Base-by-base conservation (phyloP, 2,113 vertebrate species). In the Brachirus orientalis region DNA sequence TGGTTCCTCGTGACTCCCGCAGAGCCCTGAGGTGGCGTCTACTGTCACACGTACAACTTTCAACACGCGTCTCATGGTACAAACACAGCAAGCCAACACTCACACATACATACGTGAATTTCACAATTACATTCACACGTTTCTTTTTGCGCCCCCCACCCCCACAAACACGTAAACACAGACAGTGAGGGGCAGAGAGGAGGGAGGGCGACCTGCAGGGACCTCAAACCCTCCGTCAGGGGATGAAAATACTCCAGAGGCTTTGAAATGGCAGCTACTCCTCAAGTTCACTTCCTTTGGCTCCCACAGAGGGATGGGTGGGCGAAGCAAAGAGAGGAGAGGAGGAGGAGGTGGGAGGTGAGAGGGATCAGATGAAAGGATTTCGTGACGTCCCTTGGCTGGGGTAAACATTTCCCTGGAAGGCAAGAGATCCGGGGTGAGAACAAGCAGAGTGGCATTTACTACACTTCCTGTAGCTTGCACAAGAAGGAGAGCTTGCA, bases 281-380 rank as follows among this genome's bases (percentile, higher is more conserved):
- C 85, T 88, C 80, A 63, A 75, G 83, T 86, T 86, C 76, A 86
- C 77, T 62, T 58, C 76, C 52, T 57, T 79, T 20, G 9, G 59
- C 68, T 73, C 74, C 64, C 69, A 63, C 77, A 77, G 79, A 59
- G 51, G 69, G 10, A 47, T 41, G 59, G 53, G 18, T 37, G 56
- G 48, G 59, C 17, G 54, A 46, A 4, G 17, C 5, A 3, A 19
- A 13, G 46, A 12, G 8, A n/a, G 51, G 51, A 6, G 51, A 22
- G 51, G 1, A 13, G 51, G 51, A 20, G 7, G 51, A 17, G 14
- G 10, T 7, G 7, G 8, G 11, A 14, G 8, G 17, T 19, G 33
- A n/a, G n/a, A n/a, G 55, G 56, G 8, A 22, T 94, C 91, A 94
- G 90, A 93, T 93, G 89, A 94, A 94, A 83, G 92, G 93, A 62